Percentiles rank a stretch among this genome's conserved stretches.
Conservation (phyloP, 2,888 invertebrate species). For the Halictus ligatus region DNA sequence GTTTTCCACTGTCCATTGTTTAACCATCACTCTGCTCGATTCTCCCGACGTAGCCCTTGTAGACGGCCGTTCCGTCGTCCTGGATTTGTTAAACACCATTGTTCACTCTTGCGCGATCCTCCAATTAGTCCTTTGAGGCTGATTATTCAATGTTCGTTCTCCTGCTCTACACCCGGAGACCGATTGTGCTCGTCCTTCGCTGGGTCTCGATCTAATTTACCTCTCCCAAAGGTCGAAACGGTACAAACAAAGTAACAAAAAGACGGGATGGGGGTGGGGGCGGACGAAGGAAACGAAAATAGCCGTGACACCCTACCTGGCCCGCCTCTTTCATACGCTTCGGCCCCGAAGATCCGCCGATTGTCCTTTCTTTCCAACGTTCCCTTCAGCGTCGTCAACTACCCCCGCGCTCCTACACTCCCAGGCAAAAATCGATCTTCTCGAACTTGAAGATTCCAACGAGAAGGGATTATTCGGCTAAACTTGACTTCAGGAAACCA, state of each 20-base stretch:
- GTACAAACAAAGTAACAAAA: slow-evolving; percentile 1
- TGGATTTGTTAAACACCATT: slow-evolving; percentile 4
- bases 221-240: not conserved
- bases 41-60: not conserved
- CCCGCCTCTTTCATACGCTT: not conserved
- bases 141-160: slow-evolving; percentile 7
- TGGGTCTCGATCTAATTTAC: not conserved
- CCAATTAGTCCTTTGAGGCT: slow-evolving; percentile 8
- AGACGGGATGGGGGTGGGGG: not conserved
- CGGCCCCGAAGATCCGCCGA: not conserved
- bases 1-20: not conserved
- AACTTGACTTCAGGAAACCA: no score
- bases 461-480: no score
- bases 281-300: not conserved
- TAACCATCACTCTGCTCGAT: not conserved
- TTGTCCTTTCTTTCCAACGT: not conserved
- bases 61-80: not conserved
- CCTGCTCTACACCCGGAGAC: not conserved
- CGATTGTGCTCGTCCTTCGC: not conserved
- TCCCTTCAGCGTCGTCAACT: slow-evolving; percentile 7
- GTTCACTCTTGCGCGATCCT: not conserved
- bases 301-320: not conserved
- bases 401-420: not conserved
- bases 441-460: no score
- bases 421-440: not conserved